Evolutionary conservation across 1,140 invertebrate genomes (phyloP).

Genomic region (Procambarus clarkii): DNA sequence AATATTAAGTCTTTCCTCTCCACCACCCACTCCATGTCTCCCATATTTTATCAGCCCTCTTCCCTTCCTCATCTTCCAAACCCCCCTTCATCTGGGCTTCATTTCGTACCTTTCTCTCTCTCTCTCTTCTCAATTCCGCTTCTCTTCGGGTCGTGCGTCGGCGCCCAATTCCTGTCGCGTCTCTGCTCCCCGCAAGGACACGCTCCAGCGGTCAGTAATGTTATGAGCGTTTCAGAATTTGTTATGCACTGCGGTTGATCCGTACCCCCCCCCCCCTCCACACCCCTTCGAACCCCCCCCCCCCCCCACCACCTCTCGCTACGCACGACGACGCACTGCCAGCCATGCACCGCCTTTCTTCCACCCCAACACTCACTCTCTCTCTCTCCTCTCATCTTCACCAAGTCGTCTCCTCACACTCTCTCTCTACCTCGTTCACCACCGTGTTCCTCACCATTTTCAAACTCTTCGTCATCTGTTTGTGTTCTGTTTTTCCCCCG

Average conservation of each 20-base stretch:
- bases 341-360: too few species aligned
- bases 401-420: not conserved
- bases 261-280: not conserved
- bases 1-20: too few species aligned
- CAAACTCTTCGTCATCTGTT: too few species aligned
- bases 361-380: not conserved
- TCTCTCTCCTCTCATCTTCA: not conserved
- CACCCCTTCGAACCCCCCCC: not conserved
- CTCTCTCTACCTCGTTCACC: not conserved
- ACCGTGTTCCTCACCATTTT: not conserved
- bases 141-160: too few species aligned
- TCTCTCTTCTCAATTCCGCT: too few species aligned
- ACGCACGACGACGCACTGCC: not conserved
- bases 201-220: not conserved
- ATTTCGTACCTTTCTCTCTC: too few species aligned
- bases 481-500: too few species aligned
- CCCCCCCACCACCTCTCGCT: not conserved
- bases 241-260: not conserved
- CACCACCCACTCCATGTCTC: too few species aligned
- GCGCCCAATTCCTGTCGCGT: too few species aligned
- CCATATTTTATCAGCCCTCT: too few species aligned
- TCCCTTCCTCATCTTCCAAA: too few species aligned
- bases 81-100: too few species aligned
- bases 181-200: not conserved
- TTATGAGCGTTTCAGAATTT: slow-evolving; percentile 7